Percentiles rank a stretch among this genome's conserved stretches.
phyloP scores from a whole-genome alignment of 2,797 vertebrate species.

The Dromococcyx pavoninus region DNA sequence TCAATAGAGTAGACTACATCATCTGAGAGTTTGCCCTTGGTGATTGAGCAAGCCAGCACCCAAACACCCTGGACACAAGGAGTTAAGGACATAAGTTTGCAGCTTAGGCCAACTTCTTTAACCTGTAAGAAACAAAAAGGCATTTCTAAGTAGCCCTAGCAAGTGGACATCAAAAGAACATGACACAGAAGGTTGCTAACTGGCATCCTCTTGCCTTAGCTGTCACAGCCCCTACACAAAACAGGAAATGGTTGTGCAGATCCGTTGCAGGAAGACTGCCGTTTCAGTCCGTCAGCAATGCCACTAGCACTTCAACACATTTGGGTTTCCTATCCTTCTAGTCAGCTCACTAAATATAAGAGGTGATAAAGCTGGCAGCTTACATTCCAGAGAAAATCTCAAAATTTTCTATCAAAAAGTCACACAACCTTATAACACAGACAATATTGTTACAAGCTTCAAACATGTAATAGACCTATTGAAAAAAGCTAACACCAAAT shows the following conservation, averaged over 20 bases:
- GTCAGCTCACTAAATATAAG: neutral
- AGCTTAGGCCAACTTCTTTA: neutral
- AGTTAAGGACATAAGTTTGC: neutral
- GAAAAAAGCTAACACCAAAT: neutral
- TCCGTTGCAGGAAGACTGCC: neutral
- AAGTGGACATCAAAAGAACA: neutral
- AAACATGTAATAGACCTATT: fast-evolving
- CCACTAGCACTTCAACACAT: neutral
- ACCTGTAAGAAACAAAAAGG: neutral
- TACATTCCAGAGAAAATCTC: neutral
- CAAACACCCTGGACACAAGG: neutral
- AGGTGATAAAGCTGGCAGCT: neutral
- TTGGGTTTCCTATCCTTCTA: neutral
- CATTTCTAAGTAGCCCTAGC: neutral
- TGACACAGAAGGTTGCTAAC: neutral
- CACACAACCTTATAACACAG: fast-evolving
- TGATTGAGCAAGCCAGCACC: neutral
- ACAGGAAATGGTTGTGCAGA: neutral
- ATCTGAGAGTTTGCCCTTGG: neutral
- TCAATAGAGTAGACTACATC: neutral
- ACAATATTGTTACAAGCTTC: neutral
- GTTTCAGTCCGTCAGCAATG: neutral
- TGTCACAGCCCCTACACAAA: neutral
- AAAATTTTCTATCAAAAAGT: neutral
- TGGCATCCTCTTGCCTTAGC: neutral